phyloP scores from a whole-genome alignment of 2,888 invertebrate species.

The Dyspetes luteomarginatus region DNA sequence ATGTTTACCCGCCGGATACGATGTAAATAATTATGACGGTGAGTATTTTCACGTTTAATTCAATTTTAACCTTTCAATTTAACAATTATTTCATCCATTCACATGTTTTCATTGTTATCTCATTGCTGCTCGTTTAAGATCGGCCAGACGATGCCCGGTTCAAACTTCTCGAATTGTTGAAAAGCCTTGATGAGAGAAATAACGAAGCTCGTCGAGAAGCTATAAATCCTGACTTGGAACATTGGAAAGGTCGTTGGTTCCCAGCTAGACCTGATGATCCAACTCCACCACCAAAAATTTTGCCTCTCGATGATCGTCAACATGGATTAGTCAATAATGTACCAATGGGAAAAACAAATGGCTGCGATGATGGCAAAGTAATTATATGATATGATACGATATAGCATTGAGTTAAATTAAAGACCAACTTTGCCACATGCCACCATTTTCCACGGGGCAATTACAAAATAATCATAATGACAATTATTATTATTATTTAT shows the following conservation, averaged over 20 bases:
- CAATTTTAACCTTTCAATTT: background rate
- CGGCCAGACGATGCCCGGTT: slow-evolving; percentile 55
- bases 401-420: too few species aligned
- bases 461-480: too few species aligned
- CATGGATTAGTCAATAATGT: slow-evolving; percentile 80
- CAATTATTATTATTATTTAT: too few species aligned
- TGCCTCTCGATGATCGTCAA: slow-evolving; percentile 54
- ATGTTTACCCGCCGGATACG: background rate
- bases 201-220: slow-evolving; percentile 59
- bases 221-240: slow-evolving; percentile 64
- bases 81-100: background rate
- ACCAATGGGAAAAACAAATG: slow-evolving; percentile 85
- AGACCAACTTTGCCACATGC: too few species aligned
- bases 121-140: slow-evolving; percentile 43
- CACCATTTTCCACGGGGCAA: too few species aligned
- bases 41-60: background rate
- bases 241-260: slow-evolving; percentile 83
- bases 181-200: slow-evolving; percentile 47
- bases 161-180: slow-evolving; percentile 60
- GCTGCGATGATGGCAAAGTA: slow-evolving; percentile 89
- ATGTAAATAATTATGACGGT: slow-evolving; percentile 29
- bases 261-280: slow-evolving; percentile 77
- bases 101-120: background rate
- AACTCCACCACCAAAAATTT: slow-evolving; percentile 73
- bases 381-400: slow-evolving; percentile 69